Conservation (phyloP, 2,797 vertebrate species). For the Enteromius unitaeniatus region DNA sequence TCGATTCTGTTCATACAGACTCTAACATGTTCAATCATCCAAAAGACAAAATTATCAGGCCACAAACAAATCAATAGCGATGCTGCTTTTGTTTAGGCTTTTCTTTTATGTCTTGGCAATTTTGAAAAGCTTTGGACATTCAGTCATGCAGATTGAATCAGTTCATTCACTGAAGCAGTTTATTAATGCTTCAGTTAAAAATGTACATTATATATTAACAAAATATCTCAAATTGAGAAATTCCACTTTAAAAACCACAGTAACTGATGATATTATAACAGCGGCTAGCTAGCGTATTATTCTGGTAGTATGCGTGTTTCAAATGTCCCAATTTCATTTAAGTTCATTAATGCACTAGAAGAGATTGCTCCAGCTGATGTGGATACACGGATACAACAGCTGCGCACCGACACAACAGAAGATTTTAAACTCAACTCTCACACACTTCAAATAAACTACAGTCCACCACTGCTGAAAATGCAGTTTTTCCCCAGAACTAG, state of each 20-base stretch:
- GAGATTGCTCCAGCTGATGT: background rate
- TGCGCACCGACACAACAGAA: background rate
- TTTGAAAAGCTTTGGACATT: background rate
- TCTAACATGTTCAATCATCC: background rate
- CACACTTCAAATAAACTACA: slow-evolving; percentile 1
- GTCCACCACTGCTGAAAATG: background rate
- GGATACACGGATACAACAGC: background rate
- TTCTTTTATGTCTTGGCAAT: background rate
- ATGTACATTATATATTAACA: background rate
- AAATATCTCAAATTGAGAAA: background rate
- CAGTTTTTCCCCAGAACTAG: background rate
- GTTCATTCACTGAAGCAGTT: background rate
- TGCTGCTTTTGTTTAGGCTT: background rate
- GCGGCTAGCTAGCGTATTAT: background rate
- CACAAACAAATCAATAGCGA: background rate
- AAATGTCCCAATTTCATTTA: background rate
- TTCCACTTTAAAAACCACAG: background rate
- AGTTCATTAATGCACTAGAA: background rate
- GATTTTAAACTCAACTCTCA: slow-evolving; percentile 12
- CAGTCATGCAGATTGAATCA: background rate
- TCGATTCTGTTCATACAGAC: background rate
- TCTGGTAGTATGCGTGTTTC: background rate
- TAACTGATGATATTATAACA: background rate
- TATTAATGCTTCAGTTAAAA: too few relatives aligned
- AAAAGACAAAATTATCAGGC: background rate